Evolutionary conservation across 35 echinoderm and acorn worm species (phyloP), one percentile per base, ranked within the genome.

Genomic region (Apostichopus parvimensis): DNA sequence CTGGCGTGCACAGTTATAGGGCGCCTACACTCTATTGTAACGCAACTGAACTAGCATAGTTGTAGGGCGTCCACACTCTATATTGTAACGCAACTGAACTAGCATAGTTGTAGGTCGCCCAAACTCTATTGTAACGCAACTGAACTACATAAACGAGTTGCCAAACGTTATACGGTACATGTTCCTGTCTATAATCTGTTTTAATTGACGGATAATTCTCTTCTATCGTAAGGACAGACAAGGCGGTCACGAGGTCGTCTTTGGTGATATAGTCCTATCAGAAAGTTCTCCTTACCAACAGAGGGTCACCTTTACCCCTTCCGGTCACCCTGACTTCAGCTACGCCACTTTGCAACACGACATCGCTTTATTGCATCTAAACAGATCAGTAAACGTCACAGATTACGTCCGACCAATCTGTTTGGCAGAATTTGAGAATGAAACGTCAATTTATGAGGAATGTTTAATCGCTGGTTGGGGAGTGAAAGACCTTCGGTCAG

Each of bases 391-490:
- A 55, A 55, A 23, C 23, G 57, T 87, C 23, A 87, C 14, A 9
- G 14, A 65, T 87, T 87, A 87, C 59, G 84, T 87, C 13, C 59
- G 84, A 65, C 84, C 84, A 9, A 9, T 87, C 14, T 87, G 84
- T 15, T 71, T 59, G 10, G 54, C 84, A 22, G 20, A 55, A 4
- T n/a, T 14, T 24, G 53, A 65, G 58, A 71, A 87, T 3, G 84
- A 87, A 87, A 45, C 57, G 13, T 59, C 8, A 21, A 57, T 58
- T 5, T 87, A 65, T 45, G 14, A 87, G 17, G 84, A 87, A 65
- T 87, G 84, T 71, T 57, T 87, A 55, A 87, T 87, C 24, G 84
- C 84, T 65, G 84, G 84, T 28, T 87, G 84, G 84, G 84, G 84
- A 59, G 58, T 87, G 24, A 87, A 6, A 68, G 54, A 55, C n/a